Evolutionary conservation across 2,888 invertebrate genomes (phyloP), one percentile per base, ranked within the genome.

Genomic region (Acanthopleura granulata): DNA sequence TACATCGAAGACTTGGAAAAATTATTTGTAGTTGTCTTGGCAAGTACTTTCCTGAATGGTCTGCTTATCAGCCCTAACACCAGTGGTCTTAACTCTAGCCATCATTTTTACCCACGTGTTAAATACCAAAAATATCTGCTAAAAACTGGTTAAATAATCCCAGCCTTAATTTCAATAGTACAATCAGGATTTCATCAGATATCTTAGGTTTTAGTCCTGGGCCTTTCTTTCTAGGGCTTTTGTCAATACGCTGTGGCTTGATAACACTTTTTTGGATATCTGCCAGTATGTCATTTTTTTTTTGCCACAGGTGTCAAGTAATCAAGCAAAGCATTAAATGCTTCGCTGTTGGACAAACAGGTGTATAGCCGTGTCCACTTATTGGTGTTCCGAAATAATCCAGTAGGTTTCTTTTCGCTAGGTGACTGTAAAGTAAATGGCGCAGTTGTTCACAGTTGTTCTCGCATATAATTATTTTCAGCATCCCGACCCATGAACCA

Each of bases 231-330:
- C 49, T 51, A 12, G 77, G 75, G 14, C 66, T 29, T 18, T 40
- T 40, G 3, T 40, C 9, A 40, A 40, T 40, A 40, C 40, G 40
- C 40, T 40, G 40, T 40, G 40, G 4, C 40, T 40, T 40, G 40
- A 9, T 40, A 40, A 40, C 40, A 40, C 40, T 40, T 40, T 40
- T 51, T 25, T 69, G 6, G 4, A 18, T n/a, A 74, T 74, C 25
- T 25, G 66, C 76, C 76, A 76, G 76, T 76, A 74, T 6, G 62
- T 27, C 74, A 76, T 74, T 15, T 70, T 73, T 40, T 70, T 18
- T 30, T n/a, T 18, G 49, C 3, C 0, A 76, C 22, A 74, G 69
- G 72, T 61, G 27, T 27, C 49, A n/a, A 74, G 12, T 40, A 40
- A 40, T 40, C 40, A 40, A 40, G 40, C 40, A 74, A 66, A 25